Evolutionary conservation across 2,797 vertebrate species (phyloP).

Genomic region (Denticeps clupeoides): DNA sequence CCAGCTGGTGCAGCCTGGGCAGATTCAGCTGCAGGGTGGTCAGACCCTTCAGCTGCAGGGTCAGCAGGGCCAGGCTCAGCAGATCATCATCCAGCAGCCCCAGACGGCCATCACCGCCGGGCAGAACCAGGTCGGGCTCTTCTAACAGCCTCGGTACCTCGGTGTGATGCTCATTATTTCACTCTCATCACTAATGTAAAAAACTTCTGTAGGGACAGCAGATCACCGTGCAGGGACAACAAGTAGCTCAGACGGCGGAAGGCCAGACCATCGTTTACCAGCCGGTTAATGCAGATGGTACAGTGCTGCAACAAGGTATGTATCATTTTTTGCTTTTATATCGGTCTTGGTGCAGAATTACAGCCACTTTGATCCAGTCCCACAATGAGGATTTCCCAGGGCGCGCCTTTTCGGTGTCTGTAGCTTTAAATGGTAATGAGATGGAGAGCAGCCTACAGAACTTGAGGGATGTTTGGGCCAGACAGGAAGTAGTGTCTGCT

Average conservation of each 20-base stretch:
- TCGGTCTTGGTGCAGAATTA: no score
- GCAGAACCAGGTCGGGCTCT: conserved; percentile 81
- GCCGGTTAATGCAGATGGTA: conserved; percentile 94
- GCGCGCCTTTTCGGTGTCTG: no score
- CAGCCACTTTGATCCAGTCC: no score
- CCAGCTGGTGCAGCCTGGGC: conserved; percentile 90
- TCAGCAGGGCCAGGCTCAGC: conserved; percentile 93
- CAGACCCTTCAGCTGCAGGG: conserved; percentile 94
- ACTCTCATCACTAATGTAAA: conserved; percentile 14
- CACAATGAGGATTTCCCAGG: no score
- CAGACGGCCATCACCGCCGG: conserved; percentile 93
- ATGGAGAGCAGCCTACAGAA: no score
- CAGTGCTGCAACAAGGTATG: conserved; percentile 92
- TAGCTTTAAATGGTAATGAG: no score
- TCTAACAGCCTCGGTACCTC: conserved; percentile 6
- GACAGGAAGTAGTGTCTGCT: no score
- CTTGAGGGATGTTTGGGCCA: no score
- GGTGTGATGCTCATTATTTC: background rate
- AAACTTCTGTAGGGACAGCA: conserved; percentile 97
- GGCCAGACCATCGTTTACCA: conserved; percentile 99
- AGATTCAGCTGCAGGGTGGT: conserved; percentile 95
- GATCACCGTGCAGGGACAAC: conserved; percentile 90
- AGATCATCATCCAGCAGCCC: conserved; percentile 98
- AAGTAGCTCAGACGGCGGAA: conserved; percentile 94
- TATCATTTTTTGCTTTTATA: no score